Evolutionary conservation across 1,140 invertebrate species (phyloP), one percentile per base, ranked within the genome.

Genomic region (Brachionus asplanchnoidis): DNA sequence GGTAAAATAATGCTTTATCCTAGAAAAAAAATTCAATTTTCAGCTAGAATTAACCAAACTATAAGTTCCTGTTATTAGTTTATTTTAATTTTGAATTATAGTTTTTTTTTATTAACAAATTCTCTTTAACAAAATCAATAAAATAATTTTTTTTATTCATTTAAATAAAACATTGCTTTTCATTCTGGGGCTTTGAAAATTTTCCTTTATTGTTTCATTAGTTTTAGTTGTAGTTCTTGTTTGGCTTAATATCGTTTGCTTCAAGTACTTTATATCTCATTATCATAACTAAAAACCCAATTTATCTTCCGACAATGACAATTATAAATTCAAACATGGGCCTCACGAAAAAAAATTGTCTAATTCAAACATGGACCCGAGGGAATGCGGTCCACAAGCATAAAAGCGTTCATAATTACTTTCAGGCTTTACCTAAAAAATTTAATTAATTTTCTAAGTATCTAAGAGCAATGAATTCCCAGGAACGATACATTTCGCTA

Each of bases 141-240:
- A 73, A 42, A 73, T 68, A 32, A 36, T 46, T 73, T 73, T 70
- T 73, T 73, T 68, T n/a, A 32, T 68, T 32, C 26, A 32, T 68
- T 73, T 73, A 7, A 73, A 44, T 73, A 42, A 73, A 73, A 73
- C n/a, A 73, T 73, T 73, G 26, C 7, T 17, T 40, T 73, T 73
- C 32, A 40, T 36, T 28, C 8, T 40, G 32, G n/a, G 28, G 14
- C n/a, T 20, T 73, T 32, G 17, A 17, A 73, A 73, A 73, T 73
- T 40, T 73, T 36, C 32, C 4, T 73, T 73, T 73, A 73, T 73
- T 73, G 68, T 73, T 73, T 73, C 68, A 73, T 73, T 73, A 73
- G 68, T 73, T 60, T 20, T 73, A 73, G 68, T 73, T 73, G 68
- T 73, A 73, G 40, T 70, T 70, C 0, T 73, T 44, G 40, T 20